Conservation (phyloP, 1,140 invertebrate genomes). For the Drosophila insularis region DNA sequence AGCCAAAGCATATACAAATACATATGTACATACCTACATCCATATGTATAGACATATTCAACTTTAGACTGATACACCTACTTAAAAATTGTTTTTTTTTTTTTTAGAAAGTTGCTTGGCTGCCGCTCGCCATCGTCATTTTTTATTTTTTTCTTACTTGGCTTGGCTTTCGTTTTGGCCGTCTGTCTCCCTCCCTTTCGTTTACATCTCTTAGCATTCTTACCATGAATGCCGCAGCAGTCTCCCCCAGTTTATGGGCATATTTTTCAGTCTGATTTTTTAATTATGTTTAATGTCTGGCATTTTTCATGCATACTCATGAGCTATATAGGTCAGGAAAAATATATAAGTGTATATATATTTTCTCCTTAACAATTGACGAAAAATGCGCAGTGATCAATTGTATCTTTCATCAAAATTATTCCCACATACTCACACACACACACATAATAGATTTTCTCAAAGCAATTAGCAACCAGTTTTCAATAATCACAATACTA, state of each 20-base stretch:
- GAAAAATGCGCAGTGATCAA: conserved; percentile 44
- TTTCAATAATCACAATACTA: conserved; percentile 50
- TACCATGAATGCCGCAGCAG: conserved; percentile 32
- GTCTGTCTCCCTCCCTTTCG: conserved; percentile 45
- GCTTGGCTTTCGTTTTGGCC: conserved; percentile 65
- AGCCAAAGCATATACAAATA: neutral
- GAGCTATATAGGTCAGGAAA: conserved; percentile 41
- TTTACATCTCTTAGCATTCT: conserved; percentile 51
- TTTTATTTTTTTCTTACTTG: conserved; percentile 32
- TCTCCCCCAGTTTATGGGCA: conserved; percentile 24
- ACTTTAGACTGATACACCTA: conserved; percentile 76
- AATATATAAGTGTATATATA: too few species aligned
- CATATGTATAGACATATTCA: conserved; percentile 1
- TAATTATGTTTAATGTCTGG: conserved; percentile 60
- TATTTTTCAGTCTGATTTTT: conserved; percentile 45
- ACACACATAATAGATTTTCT: conserved; percentile 27
- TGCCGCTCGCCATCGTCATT: conserved; percentile 48
- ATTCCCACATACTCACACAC: neutral
- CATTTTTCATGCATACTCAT: conserved; percentile 30
- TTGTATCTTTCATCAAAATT: conserved; percentile 36
- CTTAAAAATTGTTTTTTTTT: conserved; percentile 47
- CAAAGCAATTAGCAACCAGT: conserved; percentile 66
- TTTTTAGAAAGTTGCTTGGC: conserved; percentile 76
- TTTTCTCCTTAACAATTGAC: neutral
- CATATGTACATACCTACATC: neutral